Conservation (phyloP, 2,888 invertebrate species). For the Perizoma flavofasciatum region DNA sequence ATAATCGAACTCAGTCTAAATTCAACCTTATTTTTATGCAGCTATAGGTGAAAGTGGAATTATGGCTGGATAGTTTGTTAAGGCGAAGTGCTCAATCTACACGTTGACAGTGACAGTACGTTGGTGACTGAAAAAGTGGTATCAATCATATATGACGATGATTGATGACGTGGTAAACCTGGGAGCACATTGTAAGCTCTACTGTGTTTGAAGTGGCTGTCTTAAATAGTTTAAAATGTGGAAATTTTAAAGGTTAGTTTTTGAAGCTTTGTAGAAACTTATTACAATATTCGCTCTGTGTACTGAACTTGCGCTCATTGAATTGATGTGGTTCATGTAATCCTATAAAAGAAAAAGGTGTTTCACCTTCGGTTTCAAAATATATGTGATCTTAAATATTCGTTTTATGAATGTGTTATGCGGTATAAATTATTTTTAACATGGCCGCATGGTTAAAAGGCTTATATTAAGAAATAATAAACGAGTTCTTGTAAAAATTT, state of each 20-base stretch:
- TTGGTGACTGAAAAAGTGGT: conserved; percentile 66
- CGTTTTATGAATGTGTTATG: no score
- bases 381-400: no score
- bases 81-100: conserved; percentile 59
- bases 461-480: neutral
- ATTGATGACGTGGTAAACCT: conserved; percentile 53
- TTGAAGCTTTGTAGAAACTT: no score
- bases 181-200: conserved; percentile 40
- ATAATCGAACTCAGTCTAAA: neutral
- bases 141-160: conserved; percentile 78
- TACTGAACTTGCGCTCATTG: no score
- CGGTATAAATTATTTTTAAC: no score
- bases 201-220: conserved; percentile 32
- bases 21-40: neutral
- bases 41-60: conserved; percentile 20
- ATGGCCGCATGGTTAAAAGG: no score
- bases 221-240: conserved; percentile 12
- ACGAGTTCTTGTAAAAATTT: neutral
- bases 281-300: no score
- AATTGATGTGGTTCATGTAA: no score
- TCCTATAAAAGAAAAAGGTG: no score
- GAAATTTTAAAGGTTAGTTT: neutral
- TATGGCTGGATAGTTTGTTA: conserved; percentile 37
- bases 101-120: conserved; percentile 47
- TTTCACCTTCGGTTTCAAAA: no score